Evolutionary conservation across 1,140 invertebrate species (phyloP).

Genomic region (Bombus huntii): DNA sequence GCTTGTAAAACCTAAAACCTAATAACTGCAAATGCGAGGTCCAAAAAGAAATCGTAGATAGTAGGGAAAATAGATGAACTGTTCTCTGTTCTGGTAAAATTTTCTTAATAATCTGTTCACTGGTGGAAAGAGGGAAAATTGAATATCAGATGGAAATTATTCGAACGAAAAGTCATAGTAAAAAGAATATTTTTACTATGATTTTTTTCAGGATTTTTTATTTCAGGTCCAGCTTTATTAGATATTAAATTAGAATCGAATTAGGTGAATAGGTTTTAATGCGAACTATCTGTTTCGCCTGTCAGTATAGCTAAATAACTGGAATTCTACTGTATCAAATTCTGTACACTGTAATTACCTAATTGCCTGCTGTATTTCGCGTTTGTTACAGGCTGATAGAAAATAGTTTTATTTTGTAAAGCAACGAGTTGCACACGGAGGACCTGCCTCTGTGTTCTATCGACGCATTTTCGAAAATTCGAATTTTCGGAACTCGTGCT

Average conservation of each 20-base stretch:
- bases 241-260: too few species aligned
- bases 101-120: neutral
- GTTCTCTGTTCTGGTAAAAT: neutral
- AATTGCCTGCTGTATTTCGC: neutral
- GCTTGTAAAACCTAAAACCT: too few species aligned
- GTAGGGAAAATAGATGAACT: too few species aligned
- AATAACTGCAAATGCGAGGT: too few species aligned
- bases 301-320: neutral
- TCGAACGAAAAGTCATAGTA: too few species aligned
- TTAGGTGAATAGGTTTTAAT: too few species aligned
- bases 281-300: too few species aligned
- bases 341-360: neutral
- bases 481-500: neutral
- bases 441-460: neutral
- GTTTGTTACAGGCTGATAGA: neutral
- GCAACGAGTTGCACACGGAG: neutral
- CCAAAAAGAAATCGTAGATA: accelerated
- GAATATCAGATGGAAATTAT: too few species aligned
- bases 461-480: neutral
- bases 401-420: neutral
- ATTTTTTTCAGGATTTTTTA: too few species aligned
- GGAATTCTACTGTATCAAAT: neutral
- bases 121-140: accelerated
- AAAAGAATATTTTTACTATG: too few species aligned
- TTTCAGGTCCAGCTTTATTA: too few species aligned